Percentiles rank a stretch among this genome's conserved stretches.
These are phyloP conservation scores for Geodia barretti DNA, from an alignment of 37 sponge, comb jelly and placozoan species.

Conservation along the genomic window DNA sequence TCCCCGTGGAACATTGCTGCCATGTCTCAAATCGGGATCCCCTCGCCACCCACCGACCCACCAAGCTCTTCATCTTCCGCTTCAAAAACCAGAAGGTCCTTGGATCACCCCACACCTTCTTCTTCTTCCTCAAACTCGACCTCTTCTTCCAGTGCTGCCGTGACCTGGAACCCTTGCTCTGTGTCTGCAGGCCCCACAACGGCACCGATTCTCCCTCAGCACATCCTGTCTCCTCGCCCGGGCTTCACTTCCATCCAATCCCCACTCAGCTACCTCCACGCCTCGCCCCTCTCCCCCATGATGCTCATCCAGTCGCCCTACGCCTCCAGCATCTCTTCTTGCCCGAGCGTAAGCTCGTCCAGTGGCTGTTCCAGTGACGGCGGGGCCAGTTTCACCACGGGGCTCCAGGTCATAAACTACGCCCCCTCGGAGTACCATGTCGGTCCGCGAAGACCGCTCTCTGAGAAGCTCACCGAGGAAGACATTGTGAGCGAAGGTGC, in stretches of 20 bases:
- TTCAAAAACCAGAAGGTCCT: neutral
- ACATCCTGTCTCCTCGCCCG: constrained; percentile 14
- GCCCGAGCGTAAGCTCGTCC: constrained; percentile 48
- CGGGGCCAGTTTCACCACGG: neutral
- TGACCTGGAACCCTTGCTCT: neutral
- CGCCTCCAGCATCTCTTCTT: constrained; percentile 26
- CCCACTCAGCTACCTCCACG: constrained; percentile 43
- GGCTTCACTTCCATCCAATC: constrained; percentile 32
- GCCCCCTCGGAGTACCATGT: constrained; percentile 65
- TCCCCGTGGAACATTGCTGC: constrained; percentile 44
- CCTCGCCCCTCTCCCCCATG: constrained; percentile 53
- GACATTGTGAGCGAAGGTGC: constrained; percentile 43
- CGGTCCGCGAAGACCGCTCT: constrained; percentile 38
- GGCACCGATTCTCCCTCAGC: neutral
- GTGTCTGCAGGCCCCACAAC: neutral
- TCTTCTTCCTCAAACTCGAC: no score
- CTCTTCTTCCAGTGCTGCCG: neutral
- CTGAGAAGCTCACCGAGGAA: constrained; percentile 38
- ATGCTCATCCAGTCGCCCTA: constrained; percentile 43
- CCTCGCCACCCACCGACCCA: neutral
- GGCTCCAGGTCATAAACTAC: neutral
- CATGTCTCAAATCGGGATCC: neutral
- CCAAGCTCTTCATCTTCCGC: neutral
- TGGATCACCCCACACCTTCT: no score
- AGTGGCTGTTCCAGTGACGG: constrained; percentile 71